A percentile compares a stretch with the other conserved stretches of the same genome.
Conservation (phyloP, 2,113 vertebrate species). For the Trogon surrucura region DNA sequence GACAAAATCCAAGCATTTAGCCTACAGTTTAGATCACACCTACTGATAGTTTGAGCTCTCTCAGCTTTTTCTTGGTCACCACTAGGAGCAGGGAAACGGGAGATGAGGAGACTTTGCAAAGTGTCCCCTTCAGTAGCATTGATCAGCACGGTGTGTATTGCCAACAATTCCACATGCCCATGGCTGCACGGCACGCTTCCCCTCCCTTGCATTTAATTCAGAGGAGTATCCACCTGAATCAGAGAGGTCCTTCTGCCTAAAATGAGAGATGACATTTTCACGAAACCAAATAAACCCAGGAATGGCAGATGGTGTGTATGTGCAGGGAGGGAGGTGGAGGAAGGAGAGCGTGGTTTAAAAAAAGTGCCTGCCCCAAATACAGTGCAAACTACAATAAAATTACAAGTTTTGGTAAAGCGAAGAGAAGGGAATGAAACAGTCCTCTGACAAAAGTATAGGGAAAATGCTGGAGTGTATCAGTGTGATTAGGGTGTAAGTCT, state of each 20-base stretch:
- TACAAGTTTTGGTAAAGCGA: not conserved
- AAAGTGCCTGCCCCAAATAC: slow-evolving; percentile 16
- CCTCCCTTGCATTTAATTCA: not conserved
- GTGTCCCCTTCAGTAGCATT: not conserved
- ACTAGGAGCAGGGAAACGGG: not conserved
- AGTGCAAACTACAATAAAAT: not conserved
- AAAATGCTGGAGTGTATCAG: fast-evolving
- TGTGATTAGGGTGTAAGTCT: not conserved
- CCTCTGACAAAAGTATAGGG: not conserved
- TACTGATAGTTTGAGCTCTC: not conserved
- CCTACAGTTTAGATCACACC: not conserved
- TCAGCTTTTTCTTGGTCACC: not conserved
- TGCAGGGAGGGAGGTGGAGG: not conserved
- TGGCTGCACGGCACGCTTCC: fast-evolving
- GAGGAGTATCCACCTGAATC: not conserved
- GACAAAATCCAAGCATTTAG: not conserved
- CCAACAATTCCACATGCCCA: not conserved
- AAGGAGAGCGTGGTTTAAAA: not conserved
- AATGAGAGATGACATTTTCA: slow-evolving; percentile 34
- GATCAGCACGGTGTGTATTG: not conserved
- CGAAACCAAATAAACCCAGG: not conserved
- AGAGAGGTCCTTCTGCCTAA: not conserved
- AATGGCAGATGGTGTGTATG: slow-evolving; percentile 47
- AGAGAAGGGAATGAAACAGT: not conserved
- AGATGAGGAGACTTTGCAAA: not conserved